Percentiles rank a stretch among this genome's conserved stretches.
phyloP scores from a whole-genome alignment of 2,797 vertebrate genomes.

The Epinephelus awoara region DNA sequence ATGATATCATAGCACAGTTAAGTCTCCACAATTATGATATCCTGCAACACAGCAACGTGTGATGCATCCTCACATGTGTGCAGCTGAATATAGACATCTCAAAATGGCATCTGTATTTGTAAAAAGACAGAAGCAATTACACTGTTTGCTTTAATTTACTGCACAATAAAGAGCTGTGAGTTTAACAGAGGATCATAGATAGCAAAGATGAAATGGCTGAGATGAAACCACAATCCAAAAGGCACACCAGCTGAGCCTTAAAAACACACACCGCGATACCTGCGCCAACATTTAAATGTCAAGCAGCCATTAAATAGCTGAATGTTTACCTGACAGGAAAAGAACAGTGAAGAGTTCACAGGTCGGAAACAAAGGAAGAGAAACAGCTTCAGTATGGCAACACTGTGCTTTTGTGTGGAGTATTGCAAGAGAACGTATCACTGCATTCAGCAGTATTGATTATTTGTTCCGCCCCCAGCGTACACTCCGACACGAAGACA shows the following conservation, averaged over 20 bases:
- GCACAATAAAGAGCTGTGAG: not conserved
- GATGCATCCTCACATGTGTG: not conserved
- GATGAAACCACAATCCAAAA: constrained; percentile 12
- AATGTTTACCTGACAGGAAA: not conserved
- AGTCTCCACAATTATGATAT: not conserved
- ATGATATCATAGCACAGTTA: not conserved
- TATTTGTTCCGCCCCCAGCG: not conserved
- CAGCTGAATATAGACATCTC: not conserved
- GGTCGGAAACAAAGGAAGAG: not conserved
- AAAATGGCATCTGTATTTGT: not conserved
- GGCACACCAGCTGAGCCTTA: not conserved
- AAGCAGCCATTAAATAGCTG: not conserved
- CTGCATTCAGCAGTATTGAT: not conserved
- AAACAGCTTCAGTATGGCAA: not conserved
- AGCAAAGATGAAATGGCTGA: not conserved
- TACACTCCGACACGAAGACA: not conserved
- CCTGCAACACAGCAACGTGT: not conserved
- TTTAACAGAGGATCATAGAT: not conserved
- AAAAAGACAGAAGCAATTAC: not conserved
- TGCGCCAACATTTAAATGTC: not conserved
- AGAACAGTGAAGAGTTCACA: not conserved
- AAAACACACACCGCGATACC: not conserved
- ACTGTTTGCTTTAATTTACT: too few species aligned
- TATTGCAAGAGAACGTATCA: not conserved
- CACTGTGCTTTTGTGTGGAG: not conserved